phyloP scores from a whole-genome alignment of 2,113 vertebrate species.

The Ploceus nigricollis region DNA sequence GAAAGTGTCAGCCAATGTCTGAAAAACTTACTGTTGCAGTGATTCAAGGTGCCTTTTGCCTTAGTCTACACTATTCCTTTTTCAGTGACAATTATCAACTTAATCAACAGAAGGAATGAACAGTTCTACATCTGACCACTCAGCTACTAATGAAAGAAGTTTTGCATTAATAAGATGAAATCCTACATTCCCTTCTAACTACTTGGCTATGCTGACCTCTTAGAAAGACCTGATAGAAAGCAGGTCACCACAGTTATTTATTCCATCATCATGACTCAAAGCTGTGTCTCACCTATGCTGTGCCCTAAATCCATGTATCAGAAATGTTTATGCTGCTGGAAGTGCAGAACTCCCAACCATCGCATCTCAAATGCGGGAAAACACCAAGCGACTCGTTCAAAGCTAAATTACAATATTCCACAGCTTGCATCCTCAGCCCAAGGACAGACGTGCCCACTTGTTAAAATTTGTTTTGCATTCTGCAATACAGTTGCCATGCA shows the following conservation, averaged over 20 bases:
- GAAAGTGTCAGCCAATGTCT: neutral
- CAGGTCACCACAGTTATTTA: neutral
- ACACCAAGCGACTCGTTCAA: neutral
- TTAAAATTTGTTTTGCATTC: neutral
- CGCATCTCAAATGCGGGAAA: accelerated
- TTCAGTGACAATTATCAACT: neutral
- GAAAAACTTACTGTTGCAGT: neutral
- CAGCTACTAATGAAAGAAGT: neutral
- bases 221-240: neutral
- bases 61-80: neutral
- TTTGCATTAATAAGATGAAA: neutral
- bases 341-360: neutral
- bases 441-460: neutral
- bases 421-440: neutral
- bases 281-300: neutral
- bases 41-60: neutral
- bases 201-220: neutral
- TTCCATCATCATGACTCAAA: neutral
- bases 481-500: neutral
- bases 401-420: neutral
- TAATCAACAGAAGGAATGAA: neutral
- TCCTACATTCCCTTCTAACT: neutral
- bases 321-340: neutral
- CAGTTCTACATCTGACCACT: neutral
- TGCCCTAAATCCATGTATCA: neutral